These are phyloP conservation scores for Vesta saturnalis DNA, from an alignment of 2,888 invertebrate species.

Conservation along the genomic window DNA sequence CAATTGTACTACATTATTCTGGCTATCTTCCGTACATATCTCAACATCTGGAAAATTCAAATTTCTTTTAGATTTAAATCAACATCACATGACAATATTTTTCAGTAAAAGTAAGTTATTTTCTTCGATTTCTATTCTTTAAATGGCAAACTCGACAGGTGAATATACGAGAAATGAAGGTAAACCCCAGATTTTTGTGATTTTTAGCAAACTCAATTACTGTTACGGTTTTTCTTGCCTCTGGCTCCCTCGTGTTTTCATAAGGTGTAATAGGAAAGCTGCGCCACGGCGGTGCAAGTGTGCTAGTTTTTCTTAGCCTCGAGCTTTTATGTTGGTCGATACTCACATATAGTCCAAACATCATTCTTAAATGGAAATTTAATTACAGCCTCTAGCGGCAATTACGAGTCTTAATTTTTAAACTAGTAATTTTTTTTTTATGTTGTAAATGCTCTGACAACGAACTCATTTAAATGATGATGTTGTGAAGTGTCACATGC, in stretches of 20 bases:
- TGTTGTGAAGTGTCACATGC: slow-evolving; percentile 53
- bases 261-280: slow-evolving; percentile 49
- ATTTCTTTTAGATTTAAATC: slow-evolving; percentile 10
- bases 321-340: slow-evolving; percentile 42
- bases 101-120: slow-evolving; percentile 5
- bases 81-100: not conserved
- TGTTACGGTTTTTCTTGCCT: slow-evolving; percentile 49
- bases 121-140: slow-evolving; percentile 18
- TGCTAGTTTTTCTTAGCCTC: slow-evolving; percentile 42
- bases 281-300: slow-evolving; percentile 33
- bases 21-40: too few relatives aligned
- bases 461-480: slow-evolving; percentile 58
- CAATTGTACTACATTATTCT: too few relatives aligned
- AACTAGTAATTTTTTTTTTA: not conserved
- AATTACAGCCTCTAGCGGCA: slow-evolving; percentile 13
- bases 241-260: slow-evolving; percentile 51
- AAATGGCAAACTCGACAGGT: slow-evolving; percentile 26
- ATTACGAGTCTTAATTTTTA: slow-evolving; percentile 6
- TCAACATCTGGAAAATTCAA: too few relatives aligned
- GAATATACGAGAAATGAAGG: slow-evolving; percentile 34
- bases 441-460: slow-evolving; percentile 25
- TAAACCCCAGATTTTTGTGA: slow-evolving; percentile 55
- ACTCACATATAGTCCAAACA: slow-evolving; percentile 33
- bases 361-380: slow-evolving; percentile 21
- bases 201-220: slow-evolving; percentile 58